Evolutionary conservation across 1,140 invertebrate species (phyloP).

Genomic region (Aphis gossypii): DNA sequence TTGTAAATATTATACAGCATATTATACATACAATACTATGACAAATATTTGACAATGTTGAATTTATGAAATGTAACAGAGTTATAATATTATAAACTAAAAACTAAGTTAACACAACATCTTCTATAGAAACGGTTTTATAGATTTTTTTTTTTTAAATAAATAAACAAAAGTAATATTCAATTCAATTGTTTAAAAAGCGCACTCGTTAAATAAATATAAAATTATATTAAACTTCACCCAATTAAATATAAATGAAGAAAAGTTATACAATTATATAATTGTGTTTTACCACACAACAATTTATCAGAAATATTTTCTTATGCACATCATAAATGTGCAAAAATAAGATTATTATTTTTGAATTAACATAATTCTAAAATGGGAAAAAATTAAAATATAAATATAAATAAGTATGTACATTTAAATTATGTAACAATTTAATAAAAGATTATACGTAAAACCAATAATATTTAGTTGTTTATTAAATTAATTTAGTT

Average conservation of each 20-base stretch:
- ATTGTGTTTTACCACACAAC: neutral
- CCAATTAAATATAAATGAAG: neutral
- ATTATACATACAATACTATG: neutral
- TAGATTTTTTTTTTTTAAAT: neutral
- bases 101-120: neutral
- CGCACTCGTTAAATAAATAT: neutral
- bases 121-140: neutral
- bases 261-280: neutral
- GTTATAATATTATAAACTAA: neutral
- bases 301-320: neutral
- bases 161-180: neutral
- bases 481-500: neutral
- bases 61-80: neutral
- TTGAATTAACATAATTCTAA: neutral
- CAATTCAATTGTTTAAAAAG: neutral
- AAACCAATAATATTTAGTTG: neutral
- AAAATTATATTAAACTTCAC: neutral
- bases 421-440: neutral
- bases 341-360: neutral
- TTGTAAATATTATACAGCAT: neutral
- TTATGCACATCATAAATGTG: neutral
- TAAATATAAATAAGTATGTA: neutral
- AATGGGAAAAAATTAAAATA: neutral
- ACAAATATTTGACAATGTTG: neutral
- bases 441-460: neutral